Evolutionary conservation across 92 coral and sea anemone species (phyloP).

Genomic region (Metridium senile): DNA sequence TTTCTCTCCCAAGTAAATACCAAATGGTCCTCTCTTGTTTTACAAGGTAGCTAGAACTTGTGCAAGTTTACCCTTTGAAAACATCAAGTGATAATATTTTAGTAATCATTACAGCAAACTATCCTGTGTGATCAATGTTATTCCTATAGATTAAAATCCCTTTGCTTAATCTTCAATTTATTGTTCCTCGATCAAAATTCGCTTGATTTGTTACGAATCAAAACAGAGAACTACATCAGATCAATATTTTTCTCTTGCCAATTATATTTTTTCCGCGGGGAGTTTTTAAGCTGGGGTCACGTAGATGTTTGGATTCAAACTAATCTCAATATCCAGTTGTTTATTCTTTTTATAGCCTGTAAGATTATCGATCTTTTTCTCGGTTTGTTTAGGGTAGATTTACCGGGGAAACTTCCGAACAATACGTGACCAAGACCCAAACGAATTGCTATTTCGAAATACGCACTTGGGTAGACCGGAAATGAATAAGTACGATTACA

Average conservation of each 20-base stretch:
- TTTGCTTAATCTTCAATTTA: neutral
- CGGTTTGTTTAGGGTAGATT: neutral
- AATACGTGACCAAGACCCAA: neutral
- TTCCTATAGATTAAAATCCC: neutral
- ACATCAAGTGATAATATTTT: too few species aligned
- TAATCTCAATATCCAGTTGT: neutral
- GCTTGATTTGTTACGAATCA: neutral
- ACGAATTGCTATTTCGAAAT: slow-evolving; percentile 13
- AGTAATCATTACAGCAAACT: too few species aligned
- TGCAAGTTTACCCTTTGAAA: too few species aligned
- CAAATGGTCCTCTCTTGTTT: too few species aligned
- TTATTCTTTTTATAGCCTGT: neutral
- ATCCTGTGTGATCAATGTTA: too few species aligned
- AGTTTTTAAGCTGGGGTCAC: too few species aligned
- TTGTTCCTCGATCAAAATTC: neutral
- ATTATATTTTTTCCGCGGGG: too few species aligned
- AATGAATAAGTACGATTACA: slow-evolving; percentile 1
- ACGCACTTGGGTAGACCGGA: slow-evolving; percentile 2
- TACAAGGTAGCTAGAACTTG: too few species aligned
- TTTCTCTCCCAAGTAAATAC: too few species aligned
- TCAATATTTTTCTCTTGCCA: too few species aligned
- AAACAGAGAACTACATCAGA: neutral
- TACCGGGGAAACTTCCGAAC: neutral
- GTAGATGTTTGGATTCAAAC: too few species aligned
- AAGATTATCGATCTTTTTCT: neutral